Evolutionary conservation across 1,140 invertebrate species (phyloP), one percentile per base, ranked within the genome.

Genomic region (Lordiphosa mommai): DNA sequence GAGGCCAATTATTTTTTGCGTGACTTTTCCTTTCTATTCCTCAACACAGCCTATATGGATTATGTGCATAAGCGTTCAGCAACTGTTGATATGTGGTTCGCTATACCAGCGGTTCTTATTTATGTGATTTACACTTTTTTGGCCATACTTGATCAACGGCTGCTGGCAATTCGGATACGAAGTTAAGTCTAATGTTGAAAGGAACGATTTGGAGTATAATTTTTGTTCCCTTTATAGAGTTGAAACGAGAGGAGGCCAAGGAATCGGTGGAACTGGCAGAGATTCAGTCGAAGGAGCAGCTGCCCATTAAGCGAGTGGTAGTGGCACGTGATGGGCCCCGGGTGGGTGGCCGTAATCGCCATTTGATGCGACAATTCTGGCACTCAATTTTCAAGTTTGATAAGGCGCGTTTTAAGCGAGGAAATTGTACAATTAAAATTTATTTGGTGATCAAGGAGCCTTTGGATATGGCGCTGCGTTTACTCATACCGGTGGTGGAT

Each of bases 21-120:
- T 0, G 63, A 66, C 13, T 66, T 44, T n/a, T 51, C 51, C 3
- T 66, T 66, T 2, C 34, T 66, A 0, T 49, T 66, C 4, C 10
- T 66, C 0, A 66, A 66, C 10, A 36, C 38, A 0, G 36, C 5
- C 8, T 66, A 44, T 14, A 10, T 66, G 44, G 61, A 66, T 30
- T 66, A 12, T 2, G 13, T 66, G 0, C 37, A 49, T 10, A 66
- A 66, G 27, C 29, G 9, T 4, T 13, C 3, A 1, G 6, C 34
- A 0, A 40, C 32, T 4, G 32, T 66, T 6, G 32, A 2, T 6
- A 32, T 38, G 23, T 0, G 3, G 10, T 1, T 1, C 1, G 29
- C 61, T 3, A 2, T 57, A 4, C 43, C 51, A 0, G 12, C 17
- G 0, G 6, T 7, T 2, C 16, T 30, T 0, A 66, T 66, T 1